phyloP scores from a whole-genome alignment of 2,888 invertebrate genomes.

The Polydrusus pterygomalis region DNA sequence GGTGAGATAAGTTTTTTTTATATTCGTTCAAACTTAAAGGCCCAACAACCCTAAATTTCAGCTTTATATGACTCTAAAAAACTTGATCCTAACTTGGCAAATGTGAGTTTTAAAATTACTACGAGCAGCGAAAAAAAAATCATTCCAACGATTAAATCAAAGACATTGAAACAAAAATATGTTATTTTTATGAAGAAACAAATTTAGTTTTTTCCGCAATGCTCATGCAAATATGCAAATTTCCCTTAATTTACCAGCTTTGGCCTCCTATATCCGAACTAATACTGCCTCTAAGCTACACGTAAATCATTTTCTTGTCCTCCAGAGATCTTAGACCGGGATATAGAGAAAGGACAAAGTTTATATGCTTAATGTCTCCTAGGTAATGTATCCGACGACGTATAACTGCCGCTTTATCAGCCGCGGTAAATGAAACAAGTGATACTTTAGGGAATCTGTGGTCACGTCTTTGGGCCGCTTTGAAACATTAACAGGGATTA shows the following conservation, averaged over 20 bases:
- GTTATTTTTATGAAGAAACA: no score
- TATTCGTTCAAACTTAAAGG: no score
- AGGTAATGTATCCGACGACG: slow-evolving; percentile 50
- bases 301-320: slow-evolving; percentile 26
- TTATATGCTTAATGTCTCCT: slow-evolving; percentile 50
- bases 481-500: slow-evolving; percentile 65
- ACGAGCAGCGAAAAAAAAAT: no score
- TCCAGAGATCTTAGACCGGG: slow-evolving; percentile 42
- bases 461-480: slow-evolving; percentile 67
- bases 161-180: no score
- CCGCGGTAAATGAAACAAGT: slow-evolving; percentile 70
- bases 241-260: neutral
- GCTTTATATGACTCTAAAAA: no score
- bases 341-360: slow-evolving; percentile 36
- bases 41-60: no score
- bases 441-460: slow-evolving; percentile 69
- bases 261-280: neutral
- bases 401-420: slow-evolving; percentile 62
- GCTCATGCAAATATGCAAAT: no score
- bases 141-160: no score
- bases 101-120: no score
- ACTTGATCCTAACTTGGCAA: no score
- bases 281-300: neutral
- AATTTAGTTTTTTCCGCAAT: no score
- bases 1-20: no score